These are phyloP conservation scores for Heterocephalus glaber DNA, from an alignment of 2,113 vertebrate genomes.

Conservation along the genomic window DNA sequence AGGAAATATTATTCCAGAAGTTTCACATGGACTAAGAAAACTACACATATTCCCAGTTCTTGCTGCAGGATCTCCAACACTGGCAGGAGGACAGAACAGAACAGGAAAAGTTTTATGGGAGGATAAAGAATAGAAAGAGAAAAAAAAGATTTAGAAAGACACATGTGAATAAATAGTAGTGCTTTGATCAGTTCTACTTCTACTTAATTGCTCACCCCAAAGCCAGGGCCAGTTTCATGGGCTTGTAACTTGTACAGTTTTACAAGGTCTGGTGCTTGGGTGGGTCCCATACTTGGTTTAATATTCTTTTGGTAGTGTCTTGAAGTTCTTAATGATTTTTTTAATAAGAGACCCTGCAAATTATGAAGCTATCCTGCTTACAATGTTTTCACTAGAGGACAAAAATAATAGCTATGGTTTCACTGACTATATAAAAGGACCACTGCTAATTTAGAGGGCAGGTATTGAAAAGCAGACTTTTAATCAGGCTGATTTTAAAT, in stretches of 20 bases:
- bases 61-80: not conserved
- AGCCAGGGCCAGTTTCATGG: not conserved
- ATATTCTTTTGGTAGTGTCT: not conserved
- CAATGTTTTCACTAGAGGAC: constrained; percentile 1
- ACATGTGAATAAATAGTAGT: not conserved
- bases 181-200: not conserved
- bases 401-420: not conserved
- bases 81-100: not conserved
- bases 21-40: not conserved
- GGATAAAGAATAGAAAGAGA: not conserved
- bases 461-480: constrained; percentile 34
- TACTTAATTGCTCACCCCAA: constrained; percentile 34
- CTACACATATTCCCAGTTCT: not conserved
- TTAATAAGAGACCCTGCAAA: constrained; percentile 11
- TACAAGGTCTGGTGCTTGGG: not conserved
- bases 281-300: not conserved
- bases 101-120: not conserved
- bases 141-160: constrained; percentile 30
- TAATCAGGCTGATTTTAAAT: not conserved
- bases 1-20: not conserved
- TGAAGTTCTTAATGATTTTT: constrained; percentile 53
- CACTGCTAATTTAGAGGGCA: constrained; percentile 47
- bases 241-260: not conserved
- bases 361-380: not conserved
- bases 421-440: not conserved